Percentiles rank a stretch among this genome's conserved stretches.
These are phyloP conservation scores for Brevimyrus niger DNA, from an alignment of 2,113 vertebrate genomes.

Conservation along the genomic window DNA sequence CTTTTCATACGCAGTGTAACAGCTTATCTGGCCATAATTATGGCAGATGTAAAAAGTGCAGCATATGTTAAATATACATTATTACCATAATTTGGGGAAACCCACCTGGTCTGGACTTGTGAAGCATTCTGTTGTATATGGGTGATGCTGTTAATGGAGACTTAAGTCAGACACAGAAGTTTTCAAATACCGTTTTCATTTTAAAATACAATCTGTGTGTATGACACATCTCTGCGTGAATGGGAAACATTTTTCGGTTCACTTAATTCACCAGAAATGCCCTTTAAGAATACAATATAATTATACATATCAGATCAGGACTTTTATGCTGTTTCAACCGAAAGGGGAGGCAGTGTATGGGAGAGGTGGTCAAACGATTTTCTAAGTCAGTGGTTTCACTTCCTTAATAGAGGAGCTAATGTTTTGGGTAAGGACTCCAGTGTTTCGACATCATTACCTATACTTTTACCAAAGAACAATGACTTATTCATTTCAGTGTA, in stretches of 20 bases:
- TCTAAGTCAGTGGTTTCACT: constrained; percentile 12
- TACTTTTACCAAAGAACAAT: neutral
- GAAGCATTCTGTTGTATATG: neutral
- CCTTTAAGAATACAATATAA: constrained; percentile 16
- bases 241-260: neutral
- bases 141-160: neutral
- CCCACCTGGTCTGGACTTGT: neutral
- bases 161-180: neutral
- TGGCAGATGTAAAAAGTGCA: neutral
- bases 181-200: neutral
- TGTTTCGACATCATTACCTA: neutral
- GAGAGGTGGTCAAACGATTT: neutral
- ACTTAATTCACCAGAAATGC: neutral
- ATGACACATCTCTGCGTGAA: neutral
- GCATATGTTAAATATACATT: neutral
- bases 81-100: neutral
- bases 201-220: neutral
- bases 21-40: neutral
- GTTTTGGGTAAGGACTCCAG: neutral
- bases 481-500: neutral
- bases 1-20: neutral
- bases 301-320: neutral
- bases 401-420: neutral
- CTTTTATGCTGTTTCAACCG: neutral
- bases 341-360: neutral